Conservation (phyloP, 2,888 invertebrate species). For the Smittia aterrima region DNA sequence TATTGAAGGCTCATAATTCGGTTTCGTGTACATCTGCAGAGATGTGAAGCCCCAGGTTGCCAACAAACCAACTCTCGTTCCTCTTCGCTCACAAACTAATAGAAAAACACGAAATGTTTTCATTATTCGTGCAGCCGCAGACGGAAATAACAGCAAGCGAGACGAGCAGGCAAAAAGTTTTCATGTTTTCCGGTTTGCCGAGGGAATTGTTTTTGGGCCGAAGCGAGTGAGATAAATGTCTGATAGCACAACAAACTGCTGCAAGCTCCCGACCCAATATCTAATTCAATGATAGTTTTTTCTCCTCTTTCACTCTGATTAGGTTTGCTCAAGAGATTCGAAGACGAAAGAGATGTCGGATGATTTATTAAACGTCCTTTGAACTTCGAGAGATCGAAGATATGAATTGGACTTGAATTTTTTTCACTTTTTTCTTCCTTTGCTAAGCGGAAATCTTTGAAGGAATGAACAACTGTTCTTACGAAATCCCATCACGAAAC, state of each 20-base stretch:
- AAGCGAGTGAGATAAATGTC: background rate
- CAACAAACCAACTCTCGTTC: no score
- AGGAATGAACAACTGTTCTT: no score
- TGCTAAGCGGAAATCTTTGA: no score
- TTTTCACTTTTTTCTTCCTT: background rate
- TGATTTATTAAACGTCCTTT: constrained; percentile 40
- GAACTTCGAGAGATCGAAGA: constrained; percentile 27
- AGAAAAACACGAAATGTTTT: background rate
- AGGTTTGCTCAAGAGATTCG: background rate
- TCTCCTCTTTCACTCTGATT: background rate
- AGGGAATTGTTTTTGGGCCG: background rate
- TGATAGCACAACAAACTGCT: constrained; percentile 19
- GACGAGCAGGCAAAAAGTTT: constrained; percentile 10
- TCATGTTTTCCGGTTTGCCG: background rate
- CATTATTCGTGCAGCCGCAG: background rate
- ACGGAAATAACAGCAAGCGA: background rate
- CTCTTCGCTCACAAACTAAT: no score
- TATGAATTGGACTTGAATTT: constrained; percentile 31
- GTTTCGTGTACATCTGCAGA: no score
- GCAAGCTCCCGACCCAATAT: constrained; percentile 28
- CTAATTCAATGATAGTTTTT: constrained; percentile 40
- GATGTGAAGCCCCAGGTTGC: no score
- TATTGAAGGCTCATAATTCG: no score
- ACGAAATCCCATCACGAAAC: no score
- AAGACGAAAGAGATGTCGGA: background rate